phyloP scores from a whole-genome alignment of 2,113 vertebrate species.

The Cyphomyrus plagiostoma region DNA sequence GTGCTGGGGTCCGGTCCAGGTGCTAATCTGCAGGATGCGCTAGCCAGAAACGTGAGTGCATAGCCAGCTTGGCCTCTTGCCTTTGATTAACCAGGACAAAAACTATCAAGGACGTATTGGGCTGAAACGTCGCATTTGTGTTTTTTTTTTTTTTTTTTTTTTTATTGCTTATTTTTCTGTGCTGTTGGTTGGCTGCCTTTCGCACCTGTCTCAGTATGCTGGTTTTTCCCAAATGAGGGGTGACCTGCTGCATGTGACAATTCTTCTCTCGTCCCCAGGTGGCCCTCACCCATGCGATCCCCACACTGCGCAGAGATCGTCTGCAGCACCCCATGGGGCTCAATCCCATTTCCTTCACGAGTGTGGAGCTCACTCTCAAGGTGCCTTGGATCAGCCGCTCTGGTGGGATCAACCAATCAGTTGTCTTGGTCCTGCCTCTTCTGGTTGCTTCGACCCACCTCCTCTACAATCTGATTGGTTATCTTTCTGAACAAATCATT shows the following conservation, averaged over 20 bases:
- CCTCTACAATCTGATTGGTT: background rate
- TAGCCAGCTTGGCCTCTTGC: background rate
- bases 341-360: slow-evolving; percentile 87
- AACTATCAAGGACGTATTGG: background rate
- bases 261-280: slow-evolving; percentile 51
- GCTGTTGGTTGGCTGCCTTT: background rate
- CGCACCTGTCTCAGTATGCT: background rate
- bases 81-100: background rate
- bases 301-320: slow-evolving; percentile 85
- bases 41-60: slow-evolving; percentile 76
- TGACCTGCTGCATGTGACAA: background rate
- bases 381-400: slow-evolving; percentile 48
- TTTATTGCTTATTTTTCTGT: too few species aligned
- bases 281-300: slow-evolving; percentile 78
- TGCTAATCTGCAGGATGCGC: slow-evolving; percentile 82
- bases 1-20: slow-evolving; percentile 77
- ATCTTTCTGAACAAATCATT: background rate
- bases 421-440: background rate
- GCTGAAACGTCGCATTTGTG: too few species aligned
- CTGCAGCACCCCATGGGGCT: slow-evolving; percentile 85
- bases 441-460: too few species aligned
- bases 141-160: too few species aligned
- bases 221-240: background rate
- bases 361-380: slow-evolving; percentile 91
- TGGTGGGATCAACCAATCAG: too few species aligned